Base-by-base conservation (phyloP, 64 coral and sea anemone genomes). In the Exaiptasia diaphana region DNA sequence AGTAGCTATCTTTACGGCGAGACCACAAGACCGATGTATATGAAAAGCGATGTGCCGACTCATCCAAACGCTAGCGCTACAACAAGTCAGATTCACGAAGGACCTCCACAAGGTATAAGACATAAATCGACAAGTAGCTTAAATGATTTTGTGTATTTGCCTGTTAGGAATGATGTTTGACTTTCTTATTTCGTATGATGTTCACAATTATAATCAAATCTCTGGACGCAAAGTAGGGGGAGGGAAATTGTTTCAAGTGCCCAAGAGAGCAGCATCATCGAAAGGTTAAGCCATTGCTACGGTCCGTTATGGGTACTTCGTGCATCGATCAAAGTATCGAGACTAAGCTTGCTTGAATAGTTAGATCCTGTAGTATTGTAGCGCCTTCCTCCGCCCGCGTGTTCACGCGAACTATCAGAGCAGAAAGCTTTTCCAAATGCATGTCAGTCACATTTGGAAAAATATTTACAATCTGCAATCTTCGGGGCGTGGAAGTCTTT, bases 381-480 rank as follows among this genome's bases (percentile, higher is more conserved):
- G 59, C 42, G 58, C 63, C 74, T 78, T 46, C 34, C 43, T 45
- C 84, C 84, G 73, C 75, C 84, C 74, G 59, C 74, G 61, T 35
- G 74, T 70, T 87, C 84, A 87, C 60, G 84, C 84, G 56, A 78
- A 78, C 74, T 78, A 62, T 77, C 44, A 67, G 63, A 89, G 64
- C 86, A 88, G 75, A 85, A 89, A 85, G 77, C 62, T 34, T 68
- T 79, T 88, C 67, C 73, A 55, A 95, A 85, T 83, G 75, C 87
- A 88, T 82, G 91, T 89, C 91, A 95, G 82, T 88, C 86, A 71
- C 82, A 87, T 88, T 60, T 84, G 82, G 83, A 50, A 95, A 95
- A 95, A 95, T 95, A 95, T 95, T 95, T 95, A 95, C 91, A 85
- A 95, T 85, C 78, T 95, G 86, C 80, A 90, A 95, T 95, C 86